Evolutionary conservation across 2,797 vertebrate genomes (phyloP), one percentile per base, ranked within the genome.

Genomic region (Coranthus polyacanthus): DNA sequence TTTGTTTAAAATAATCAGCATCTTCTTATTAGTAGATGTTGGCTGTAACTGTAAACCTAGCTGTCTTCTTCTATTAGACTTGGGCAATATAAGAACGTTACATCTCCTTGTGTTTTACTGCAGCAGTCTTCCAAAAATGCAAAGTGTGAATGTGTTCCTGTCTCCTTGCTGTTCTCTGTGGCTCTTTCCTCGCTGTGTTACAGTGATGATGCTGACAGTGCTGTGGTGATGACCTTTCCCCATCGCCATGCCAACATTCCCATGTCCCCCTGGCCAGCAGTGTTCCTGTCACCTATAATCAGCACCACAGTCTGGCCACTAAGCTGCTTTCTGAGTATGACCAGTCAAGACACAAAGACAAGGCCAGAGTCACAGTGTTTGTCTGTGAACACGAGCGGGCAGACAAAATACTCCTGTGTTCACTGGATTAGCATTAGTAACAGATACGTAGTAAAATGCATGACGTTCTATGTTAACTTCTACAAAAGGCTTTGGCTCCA

Each of bases 261-360:
- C 79, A 61, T 71, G 78, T 86, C 83, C 86, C 82, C 72, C 83
- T 83, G 88, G 91, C 87, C 87, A 88, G 67, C 84, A 88, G 84
- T 89, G 90, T 81, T 76, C 88, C 88, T 91, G 90, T 90, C 88
- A 90, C 79, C 85, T 76, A 83, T 44, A 68, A 89, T 90, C 87
- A 90, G 61, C 68, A 42, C 58, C 75, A 80, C 64, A 57, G 58
- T 76, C 72, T 49, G 84, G 79, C 63, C 82, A 78, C 78, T 55
- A 29, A 76, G 80, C 78, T 68, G 83, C 70, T 70, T 29, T 50
- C 62, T 63, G 74, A 79, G 68, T 45, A 10, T 51, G 71, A 81
- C 68, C 72, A 49, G 72, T 76, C 16, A 13, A 75, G 68, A 83
- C 81, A 78, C 44, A 62, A 39, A 83, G 70, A 74, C 56, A 36